phyloP scores from a whole-genome alignment of 1,140 invertebrate species.

The Magallana angulata region DNA sequence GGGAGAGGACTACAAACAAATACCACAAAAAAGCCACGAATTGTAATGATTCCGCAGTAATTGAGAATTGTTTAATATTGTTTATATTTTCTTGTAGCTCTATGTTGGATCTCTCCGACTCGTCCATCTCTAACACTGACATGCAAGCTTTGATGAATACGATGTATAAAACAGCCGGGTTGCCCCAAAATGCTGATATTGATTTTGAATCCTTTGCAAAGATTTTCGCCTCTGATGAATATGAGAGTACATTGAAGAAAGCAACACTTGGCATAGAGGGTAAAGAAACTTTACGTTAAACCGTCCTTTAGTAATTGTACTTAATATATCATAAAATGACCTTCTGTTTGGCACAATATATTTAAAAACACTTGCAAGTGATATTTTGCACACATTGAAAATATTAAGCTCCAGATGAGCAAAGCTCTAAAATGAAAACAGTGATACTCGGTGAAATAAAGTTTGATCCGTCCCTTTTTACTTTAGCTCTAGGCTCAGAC shows the following conservation, averaged over 20 bases:
- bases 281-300: not conserved
- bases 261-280: constrained; percentile 54
- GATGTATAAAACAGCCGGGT: constrained; percentile 54
- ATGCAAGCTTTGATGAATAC: constrained; percentile 54
- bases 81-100: constrained; percentile 47
- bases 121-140: constrained; percentile 50
- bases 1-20: too few species aligned
- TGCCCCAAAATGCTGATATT: constrained; percentile 49
- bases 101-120: constrained; percentile 63
- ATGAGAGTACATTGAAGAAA: constrained; percentile 57
- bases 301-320: too few species aligned
- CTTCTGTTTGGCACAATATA: too few species aligned
- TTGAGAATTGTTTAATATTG: not conserved
- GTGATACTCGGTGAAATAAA: too few species aligned
- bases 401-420: too few species aligned
- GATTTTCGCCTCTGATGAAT: constrained; percentile 64
- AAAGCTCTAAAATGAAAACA: too few species aligned
- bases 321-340: too few species aligned
- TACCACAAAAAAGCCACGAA: not conserved
- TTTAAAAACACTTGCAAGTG: too few species aligned
- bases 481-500: not conserved
- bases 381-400: too few species aligned
- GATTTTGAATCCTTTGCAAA: constrained; percentile 57
- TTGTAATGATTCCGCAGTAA: not conserved
- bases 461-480: too few species aligned